Percentiles rank a stretch among this genome's conserved stretches.
phyloP scores from a whole-genome alignment of 2,113 vertebrate genomes.

The Bufo bufo region DNA sequence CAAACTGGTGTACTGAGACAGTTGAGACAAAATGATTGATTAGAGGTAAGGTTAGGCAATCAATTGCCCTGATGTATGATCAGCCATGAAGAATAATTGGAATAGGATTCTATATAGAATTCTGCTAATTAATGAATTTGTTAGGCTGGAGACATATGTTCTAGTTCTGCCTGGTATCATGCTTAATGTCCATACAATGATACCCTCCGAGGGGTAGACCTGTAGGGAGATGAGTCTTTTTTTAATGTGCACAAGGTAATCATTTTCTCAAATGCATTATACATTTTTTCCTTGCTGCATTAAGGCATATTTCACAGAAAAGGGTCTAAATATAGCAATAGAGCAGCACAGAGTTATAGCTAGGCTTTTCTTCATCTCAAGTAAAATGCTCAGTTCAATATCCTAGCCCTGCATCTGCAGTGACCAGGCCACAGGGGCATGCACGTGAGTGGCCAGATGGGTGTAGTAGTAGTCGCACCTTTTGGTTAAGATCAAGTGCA shows the following conservation, averaged over 20 bases:
- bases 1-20: conserved; percentile 42
- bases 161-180: conserved; percentile 28
- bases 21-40: conserved; percentile 51
- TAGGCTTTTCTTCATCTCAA: background rate
- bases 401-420: background rate
- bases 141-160: conserved; percentile 39
- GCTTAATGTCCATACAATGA: conserved; percentile 45
- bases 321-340: background rate
- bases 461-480: too few species aligned
- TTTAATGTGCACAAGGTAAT: conserved; percentile 9
- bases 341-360: background rate
- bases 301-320: background rate
- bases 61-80: conserved; percentile 56
- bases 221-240: conserved; percentile 18
- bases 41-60: conserved; percentile 47
- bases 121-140: conserved; percentile 52
- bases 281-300: background rate
- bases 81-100: conserved; percentile 45
- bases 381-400: background rate
- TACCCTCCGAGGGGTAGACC: conserved; percentile 27
- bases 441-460: too few species aligned
- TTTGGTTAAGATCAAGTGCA: too few species aligned
- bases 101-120: conserved; percentile 30
- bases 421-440: too few species aligned
- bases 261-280: background rate